Conservation (phyloP, 2,113 vertebrate species). For the Saiga tatarica region DNA sequence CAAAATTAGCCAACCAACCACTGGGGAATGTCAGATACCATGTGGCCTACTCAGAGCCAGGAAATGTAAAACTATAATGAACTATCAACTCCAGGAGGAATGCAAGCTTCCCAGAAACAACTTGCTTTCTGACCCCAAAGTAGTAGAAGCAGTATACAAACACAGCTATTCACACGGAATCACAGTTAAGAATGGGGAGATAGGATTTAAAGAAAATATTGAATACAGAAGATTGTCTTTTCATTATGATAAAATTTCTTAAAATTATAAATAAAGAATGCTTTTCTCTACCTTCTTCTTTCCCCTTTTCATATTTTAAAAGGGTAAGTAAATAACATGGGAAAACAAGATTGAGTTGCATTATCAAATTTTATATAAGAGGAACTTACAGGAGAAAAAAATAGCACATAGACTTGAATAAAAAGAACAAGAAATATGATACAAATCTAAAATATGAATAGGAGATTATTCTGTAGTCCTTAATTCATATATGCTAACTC, state of each 20-base stretch:
- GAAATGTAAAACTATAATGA: conserved; percentile 33
- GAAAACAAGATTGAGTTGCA: not conserved
- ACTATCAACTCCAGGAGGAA: conserved; percentile 23
- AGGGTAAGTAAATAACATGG: not conserved
- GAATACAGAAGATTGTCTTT: not conserved
- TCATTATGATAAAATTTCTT: not conserved
- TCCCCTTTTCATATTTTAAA: not conserved
- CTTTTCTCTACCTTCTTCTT: not conserved
- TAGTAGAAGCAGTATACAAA: not conserved
- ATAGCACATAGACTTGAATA: not conserved
- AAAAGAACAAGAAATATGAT: not conserved
- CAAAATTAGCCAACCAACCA: conserved; percentile 43
- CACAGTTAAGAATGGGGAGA: not conserved
- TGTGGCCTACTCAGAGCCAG: not conserved
- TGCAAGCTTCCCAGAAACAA: not conserved
- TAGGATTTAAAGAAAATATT: not conserved
- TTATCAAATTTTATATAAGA: not conserved
- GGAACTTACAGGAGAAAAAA: not conserved
- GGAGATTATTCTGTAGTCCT: not conserved
- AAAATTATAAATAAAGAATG: not conserved
- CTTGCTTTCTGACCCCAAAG: not conserved
- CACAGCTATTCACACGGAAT: not conserved
- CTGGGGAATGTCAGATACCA: conserved; percentile 35
- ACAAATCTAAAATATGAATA: not conserved
- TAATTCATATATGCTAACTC: not conserved